These are phyloP conservation scores for Pelodytes ibericus DNA, from an alignment of 2,797 vertebrate genomes.

Conservation along the genomic window DNA sequence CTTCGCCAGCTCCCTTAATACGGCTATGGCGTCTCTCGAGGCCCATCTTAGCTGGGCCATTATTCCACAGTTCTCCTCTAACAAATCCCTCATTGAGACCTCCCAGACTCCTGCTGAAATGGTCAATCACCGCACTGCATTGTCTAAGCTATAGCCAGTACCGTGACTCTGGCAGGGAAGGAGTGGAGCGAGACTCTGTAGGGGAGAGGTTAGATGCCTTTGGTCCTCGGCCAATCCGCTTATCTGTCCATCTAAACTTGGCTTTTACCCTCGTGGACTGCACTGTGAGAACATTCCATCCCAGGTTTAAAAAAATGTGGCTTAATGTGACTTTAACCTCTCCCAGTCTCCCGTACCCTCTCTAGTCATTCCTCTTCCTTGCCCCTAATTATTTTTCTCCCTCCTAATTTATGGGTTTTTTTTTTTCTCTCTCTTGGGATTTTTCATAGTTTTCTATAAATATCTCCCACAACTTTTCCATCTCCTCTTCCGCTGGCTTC, in stretches of 20 bases:
- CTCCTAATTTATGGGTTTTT: background rate
- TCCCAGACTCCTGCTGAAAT: background rate
- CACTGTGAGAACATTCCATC: constrained; percentile 54
- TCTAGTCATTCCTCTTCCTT: background rate
- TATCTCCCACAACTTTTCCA: background rate
- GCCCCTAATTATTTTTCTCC: background rate
- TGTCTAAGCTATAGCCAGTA: background rate
- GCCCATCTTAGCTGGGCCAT: background rate
- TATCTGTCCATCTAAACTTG: constrained; percentile 56
- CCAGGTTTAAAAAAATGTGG: constrained; percentile 24
- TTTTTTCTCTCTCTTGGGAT: background rate
- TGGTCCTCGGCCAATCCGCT: constrained; percentile 40
- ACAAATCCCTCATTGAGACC: background rate
- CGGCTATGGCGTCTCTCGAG: background rate
- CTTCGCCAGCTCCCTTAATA: background rate
- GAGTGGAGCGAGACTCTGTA: constrained; percentile 17
- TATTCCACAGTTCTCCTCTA: background rate
- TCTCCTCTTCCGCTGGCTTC: background rate
- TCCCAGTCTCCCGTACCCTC: background rate
- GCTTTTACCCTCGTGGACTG: constrained; percentile 45
- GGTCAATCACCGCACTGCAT: background rate
- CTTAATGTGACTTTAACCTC: constrained; percentile 48
- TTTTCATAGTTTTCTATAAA: background rate
- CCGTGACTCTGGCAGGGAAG: constrained; percentile 5
- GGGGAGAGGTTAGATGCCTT: constrained; percentile 39